Base-by-base conservation (phyloP, 2,113 vertebrate genomes). In the Plestiodon gilberti region DNA sequence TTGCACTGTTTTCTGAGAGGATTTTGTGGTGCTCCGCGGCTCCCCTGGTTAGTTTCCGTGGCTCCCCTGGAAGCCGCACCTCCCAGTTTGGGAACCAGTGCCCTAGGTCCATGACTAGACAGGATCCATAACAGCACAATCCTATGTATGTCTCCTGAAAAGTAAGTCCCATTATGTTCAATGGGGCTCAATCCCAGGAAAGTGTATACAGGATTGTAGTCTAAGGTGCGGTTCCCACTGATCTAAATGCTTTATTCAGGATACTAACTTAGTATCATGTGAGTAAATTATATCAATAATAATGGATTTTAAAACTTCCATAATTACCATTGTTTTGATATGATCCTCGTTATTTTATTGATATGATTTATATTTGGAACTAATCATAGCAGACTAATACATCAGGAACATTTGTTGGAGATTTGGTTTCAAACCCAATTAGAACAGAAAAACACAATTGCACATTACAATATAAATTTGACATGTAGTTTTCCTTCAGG, bases 401-500 rank as follows among this genome's bases (percentile, higher is more conserved):
- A 90, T 86, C 57, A 88, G 82, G 52, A 94, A 43, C 38, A 43
- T 91, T 93, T 93, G 70, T 61, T 82, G 57, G 91, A 91, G 92
- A 95, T 93, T 95, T 91, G 30, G 88, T 85, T 93, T 95, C 84
- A 92, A 93, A 95, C 85, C 87, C 89, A 95, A 94, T 95, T 94
- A 95, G 90, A 95, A 93, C 79, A 90, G 90, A 94, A 91, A 69
- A 90, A 94, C 33, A 91, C 73, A 93, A 85, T 91, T 94, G 90
- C 86, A 20, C 83, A 94, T 92, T 94, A 91, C 90, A 95, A 93
- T 95, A 93, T 92, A 94, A 95, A 92, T 95, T 90, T 95, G 91
- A 95, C 90, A 82, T 91, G 92, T 84, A 91, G 88, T 95, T 97
- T 96, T 95, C 95, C 94, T 96, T 93, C 86, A 96, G 93, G 95